Evolutionary conservation across 2,113 vertebrate species (phyloP).

Genomic region (Toxotes jaculatrix): DNA sequence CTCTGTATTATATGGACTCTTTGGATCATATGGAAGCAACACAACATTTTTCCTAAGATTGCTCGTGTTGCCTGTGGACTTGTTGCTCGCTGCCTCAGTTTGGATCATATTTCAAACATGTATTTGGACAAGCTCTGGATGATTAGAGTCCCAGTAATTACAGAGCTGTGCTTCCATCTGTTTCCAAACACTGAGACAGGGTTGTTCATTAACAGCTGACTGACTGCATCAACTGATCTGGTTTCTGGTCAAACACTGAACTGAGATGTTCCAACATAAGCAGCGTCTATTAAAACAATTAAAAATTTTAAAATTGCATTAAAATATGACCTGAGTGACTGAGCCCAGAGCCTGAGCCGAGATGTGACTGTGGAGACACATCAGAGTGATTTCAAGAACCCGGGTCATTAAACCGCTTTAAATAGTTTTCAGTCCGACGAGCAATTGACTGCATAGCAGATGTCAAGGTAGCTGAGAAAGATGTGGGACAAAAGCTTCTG

Average conservation of each 20-base stretch:
- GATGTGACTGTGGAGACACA: background rate
- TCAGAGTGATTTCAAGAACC: background rate
- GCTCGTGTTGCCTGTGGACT: background rate
- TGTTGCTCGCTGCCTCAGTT: background rate
- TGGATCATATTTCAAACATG: background rate
- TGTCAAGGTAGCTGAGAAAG: background rate
- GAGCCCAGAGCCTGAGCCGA: background rate
- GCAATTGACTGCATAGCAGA: background rate
- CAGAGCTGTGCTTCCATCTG: background rate
- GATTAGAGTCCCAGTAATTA: conserved; percentile 1
- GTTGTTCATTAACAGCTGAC: background rate
- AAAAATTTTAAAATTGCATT: background rate
- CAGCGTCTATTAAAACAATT: background rate
- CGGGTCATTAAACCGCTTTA: background rate
- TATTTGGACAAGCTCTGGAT: background rate
- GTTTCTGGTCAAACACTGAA: background rate
- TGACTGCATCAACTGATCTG: background rate
- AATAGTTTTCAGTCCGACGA: background rate
- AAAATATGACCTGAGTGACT: background rate
- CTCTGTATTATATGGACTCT: background rate
- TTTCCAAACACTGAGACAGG: background rate
- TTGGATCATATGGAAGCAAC: background rate
- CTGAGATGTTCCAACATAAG: background rate
- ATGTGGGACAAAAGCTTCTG: background rate
- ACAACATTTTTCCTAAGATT: background rate